Conservation (phyloP, 2,113 vertebrate species). For the Nibea coibor region DNA sequence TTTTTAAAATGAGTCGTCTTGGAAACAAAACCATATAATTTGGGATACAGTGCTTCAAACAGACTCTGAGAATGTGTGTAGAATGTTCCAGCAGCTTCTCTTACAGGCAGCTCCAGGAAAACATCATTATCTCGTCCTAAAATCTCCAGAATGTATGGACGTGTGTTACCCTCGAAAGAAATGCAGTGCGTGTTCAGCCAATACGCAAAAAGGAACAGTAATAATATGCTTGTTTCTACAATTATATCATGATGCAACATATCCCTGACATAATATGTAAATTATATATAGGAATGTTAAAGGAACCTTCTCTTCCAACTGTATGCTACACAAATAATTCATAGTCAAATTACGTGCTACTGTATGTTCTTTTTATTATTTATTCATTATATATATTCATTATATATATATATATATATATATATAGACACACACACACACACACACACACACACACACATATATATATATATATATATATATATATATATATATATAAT, state of each 20-base stretch:
- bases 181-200: not conserved
- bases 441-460: too few species aligned
- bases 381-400: too few species aligned
- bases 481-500: not conserved
- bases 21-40: slow-evolving; percentile 66
- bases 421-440: too few species aligned
- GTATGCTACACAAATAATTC: not conserved
- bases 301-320: not conserved
- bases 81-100: slow-evolving; percentile 27
- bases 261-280: not conserved
- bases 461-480: too few species aligned
- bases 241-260: not conserved
- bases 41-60: slow-evolving; percentile 31
- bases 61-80: slow-evolving; percentile 12
- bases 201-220: not conserved
- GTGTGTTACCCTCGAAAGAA: not conserved
- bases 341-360: not conserved
- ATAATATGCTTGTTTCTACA: too few species aligned
- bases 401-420: not conserved
- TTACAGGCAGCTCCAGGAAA: not conserved
- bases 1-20: slow-evolving; percentile 59
- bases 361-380: not conserved
- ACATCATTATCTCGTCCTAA: not conserved
- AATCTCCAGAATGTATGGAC: not conserved
- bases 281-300: too few species aligned